Evolutionary conservation across 2,888 invertebrate species (phyloP).

Genomic region (Drosophila colorata): DNA sequence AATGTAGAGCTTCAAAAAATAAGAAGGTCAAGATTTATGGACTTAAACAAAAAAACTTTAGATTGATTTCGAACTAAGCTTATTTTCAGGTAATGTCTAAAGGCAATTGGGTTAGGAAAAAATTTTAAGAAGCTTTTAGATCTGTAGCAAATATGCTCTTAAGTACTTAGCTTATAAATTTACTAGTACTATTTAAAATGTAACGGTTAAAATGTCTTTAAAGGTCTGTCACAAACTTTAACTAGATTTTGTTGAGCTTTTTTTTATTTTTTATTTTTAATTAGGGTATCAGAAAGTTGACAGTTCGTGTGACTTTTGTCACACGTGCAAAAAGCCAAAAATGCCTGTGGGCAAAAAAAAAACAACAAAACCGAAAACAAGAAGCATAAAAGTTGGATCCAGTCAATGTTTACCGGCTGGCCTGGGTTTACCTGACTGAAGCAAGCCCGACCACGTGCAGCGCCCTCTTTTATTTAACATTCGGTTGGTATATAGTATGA

Average conservation of each 20-base stretch:
- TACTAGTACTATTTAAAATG: too few relatives aligned
- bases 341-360: constrained; percentile 21
- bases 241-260: not conserved
- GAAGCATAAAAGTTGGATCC: constrained; percentile 24
- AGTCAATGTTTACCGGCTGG: constrained; percentile 36
- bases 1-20: too few relatives aligned
- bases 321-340: constrained; percentile 22
- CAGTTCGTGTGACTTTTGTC: constrained; percentile 32
- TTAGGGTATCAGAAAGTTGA: constrained; percentile 30
- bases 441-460: not conserved
- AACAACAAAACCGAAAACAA: constrained; percentile 19
- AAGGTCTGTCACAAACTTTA: not conserved
- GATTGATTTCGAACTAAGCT: not conserved
- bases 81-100: not conserved
- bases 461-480: constrained; percentile 28
- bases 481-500: constrained; percentile 14
- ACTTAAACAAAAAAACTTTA: too few relatives aligned
- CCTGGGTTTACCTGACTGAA: constrained; percentile 14
- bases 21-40: too few relatives aligned
- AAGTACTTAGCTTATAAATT: not conserved
- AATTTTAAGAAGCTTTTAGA: not conserved
- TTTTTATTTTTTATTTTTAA: not conserved
- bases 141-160: too few relatives aligned
- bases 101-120: not conserved
- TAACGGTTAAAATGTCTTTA: not conserved